Conservation (phyloP, 2,888 invertebrate genomes). For the Tuta absoluta region DNA sequence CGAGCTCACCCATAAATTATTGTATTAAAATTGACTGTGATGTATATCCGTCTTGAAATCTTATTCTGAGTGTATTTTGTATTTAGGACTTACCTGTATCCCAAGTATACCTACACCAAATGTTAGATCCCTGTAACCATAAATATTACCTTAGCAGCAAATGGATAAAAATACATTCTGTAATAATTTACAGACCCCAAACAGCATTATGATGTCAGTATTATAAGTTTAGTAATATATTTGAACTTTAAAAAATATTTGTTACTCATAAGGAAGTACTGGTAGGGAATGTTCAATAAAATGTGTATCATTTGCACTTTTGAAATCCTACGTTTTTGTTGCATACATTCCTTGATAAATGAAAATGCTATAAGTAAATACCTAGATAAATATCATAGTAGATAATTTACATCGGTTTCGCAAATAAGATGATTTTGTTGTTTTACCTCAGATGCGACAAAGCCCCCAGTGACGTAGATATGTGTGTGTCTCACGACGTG, state of each 20-base stretch:
- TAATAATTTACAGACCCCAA: not conserved
- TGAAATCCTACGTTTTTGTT: too few species aligned
- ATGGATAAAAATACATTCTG: not conserved
- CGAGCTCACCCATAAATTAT: too few species aligned
- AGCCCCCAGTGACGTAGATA: constrained; percentile 53
- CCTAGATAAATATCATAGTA: too few species aligned
- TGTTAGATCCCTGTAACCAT: constrained; percentile 5
- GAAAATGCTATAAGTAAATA: too few species aligned
- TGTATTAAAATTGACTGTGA: too few species aligned
- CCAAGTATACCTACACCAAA: not conserved
- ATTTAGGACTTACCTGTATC: not conserved
- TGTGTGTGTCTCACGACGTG: constrained; percentile 86
- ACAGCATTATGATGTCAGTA: not conserved
- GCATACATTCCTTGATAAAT: too few species aligned
- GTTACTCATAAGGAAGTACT: too few species aligned
- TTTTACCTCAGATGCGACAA: constrained; percentile 51
- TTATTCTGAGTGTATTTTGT: not conserved
- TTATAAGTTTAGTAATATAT: too few species aligned
- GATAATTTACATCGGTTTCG: too few species aligned
- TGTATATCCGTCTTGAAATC: not conserved
- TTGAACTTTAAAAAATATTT: too few species aligned
- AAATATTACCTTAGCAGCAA: constrained; percentile 4
- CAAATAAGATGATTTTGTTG: not conserved
- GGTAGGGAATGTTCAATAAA: too few species aligned
- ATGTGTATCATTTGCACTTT: too few species aligned